Conservation (phyloP, 2,888 invertebrate species). For the Ichneumoninae sp. region DNA sequence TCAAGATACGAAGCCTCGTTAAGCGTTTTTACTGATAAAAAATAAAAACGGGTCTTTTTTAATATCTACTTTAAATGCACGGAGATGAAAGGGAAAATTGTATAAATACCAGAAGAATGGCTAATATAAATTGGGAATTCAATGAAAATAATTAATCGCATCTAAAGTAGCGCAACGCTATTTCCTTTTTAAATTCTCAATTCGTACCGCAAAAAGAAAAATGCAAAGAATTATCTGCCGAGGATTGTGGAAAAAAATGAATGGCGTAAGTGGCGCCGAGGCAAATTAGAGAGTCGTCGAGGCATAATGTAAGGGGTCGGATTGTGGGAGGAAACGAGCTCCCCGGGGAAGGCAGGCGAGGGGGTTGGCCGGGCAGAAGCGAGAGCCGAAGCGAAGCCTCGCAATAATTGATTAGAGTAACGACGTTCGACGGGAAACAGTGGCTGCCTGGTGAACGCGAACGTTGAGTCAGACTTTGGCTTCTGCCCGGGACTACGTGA, state of each 20-base stretch:
- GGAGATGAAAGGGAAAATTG: not conserved
- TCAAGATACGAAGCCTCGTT: not conserved
- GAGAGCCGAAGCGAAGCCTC: constrained; percentile 40
- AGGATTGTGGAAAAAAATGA: constrained; percentile 8
- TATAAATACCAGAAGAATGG: not conserved
- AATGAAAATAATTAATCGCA: constrained; percentile 13
- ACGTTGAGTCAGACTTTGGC: constrained; percentile 62
- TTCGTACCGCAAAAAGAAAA: constrained; percentile 13
- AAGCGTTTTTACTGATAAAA: not conserved
- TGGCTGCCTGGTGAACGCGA: constrained; percentile 54
- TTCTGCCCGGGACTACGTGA: constrained; percentile 65
- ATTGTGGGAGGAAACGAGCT: not conserved
- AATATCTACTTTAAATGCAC: not conserved
- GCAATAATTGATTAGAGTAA: constrained; percentile 69
- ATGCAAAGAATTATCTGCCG: not conserved
- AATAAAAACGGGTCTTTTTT: not conserved
- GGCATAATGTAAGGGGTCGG: constrained; percentile 31
- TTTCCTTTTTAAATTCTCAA: not conserved
- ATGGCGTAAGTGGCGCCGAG: constrained; percentile 2
- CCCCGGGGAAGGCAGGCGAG: constrained; percentile 1
- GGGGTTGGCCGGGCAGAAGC: constrained; percentile 24
- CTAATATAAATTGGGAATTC: not conserved
- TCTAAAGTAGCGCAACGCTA: not conserved
- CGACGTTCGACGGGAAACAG: constrained; percentile 63
- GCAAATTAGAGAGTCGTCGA: constrained; percentile 32